Evolutionary conservation across 64 coral and sea anemone species (phyloP), one percentile per base, ranked within the genome.

Genomic region (Anthopleura sola): DNA sequence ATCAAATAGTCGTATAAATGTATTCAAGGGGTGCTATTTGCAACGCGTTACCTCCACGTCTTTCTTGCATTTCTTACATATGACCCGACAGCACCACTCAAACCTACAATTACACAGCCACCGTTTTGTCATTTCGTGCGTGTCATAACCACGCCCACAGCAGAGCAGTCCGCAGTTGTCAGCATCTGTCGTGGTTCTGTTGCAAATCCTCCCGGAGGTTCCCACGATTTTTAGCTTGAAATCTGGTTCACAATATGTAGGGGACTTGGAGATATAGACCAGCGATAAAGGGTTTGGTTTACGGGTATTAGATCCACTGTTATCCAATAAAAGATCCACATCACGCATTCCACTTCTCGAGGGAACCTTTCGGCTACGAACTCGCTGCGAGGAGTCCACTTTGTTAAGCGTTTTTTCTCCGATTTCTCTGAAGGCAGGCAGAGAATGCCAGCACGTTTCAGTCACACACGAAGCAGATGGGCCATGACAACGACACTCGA

Each of bases 111-210:
- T 58, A 31, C 94, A 96, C 19, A 33, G 49, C 53, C 49, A 90
- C 24, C 24, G 86, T 28, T 81, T 76, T 2, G 86, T 62, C 8
- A 86, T 86, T 19, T 96, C 90, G 33, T 96, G 90, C 17, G 90
- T 96, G 23, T 96, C 84, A n/a, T 96, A 96, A 3, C 94, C 94
- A 60, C 94, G 87, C 6, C 91, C 84, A 69, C 94, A 96, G 68
- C 94, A 96, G 83, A 96, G 68, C 1, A 55, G 2, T 9, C 34
- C 54, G 68, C 94, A 96, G 29, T 79, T 58, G 24, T 48, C 87
- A 31, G 54, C 60, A n/a, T 77, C 87, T 10, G 23, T 79, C 21
- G 80, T 84, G 15, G 83, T 92, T 32, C 37, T 86, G 33, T 86
- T 90, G 60, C 94, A 96, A 21, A 88, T 78, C 11, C 94, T 64